These are phyloP conservation scores for Acrocephalus arundinaceus DNA, from an alignment of 2,113 vertebrate species.

Conservation along the genomic window DNA sequence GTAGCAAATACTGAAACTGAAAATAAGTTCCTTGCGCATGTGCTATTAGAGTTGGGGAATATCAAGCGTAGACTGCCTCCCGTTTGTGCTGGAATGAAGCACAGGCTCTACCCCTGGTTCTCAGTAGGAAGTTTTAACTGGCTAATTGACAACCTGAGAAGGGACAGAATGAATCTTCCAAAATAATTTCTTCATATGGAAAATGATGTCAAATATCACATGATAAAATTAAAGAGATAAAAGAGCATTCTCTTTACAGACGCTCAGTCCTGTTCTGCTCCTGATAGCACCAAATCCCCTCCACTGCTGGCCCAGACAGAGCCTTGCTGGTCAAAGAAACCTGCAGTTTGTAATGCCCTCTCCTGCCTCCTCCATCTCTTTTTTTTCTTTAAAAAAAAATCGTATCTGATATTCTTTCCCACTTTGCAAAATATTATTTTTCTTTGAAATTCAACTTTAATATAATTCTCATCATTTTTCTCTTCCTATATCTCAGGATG, in stretches of 20 bases:
- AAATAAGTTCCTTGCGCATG: not conserved
- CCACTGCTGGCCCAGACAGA: not conserved
- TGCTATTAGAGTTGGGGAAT: not conserved
- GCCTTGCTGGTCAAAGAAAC: not conserved
- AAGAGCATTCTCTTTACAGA: not conserved
- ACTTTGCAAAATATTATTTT: not conserved
- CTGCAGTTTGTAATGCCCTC: not conserved
- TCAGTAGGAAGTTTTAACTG: not conserved
- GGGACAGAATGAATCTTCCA: not conserved
- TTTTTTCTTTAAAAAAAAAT: not conserved
- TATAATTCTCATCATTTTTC: not conserved
- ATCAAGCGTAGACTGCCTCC: not conserved
- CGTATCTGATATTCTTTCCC: not conserved
- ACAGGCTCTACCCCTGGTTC: not conserved
- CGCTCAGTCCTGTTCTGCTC: not conserved
- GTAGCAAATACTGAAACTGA: not conserved
- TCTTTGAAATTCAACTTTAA: not conserved
- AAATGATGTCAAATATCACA: not conserved
- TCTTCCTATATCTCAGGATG: not conserved
- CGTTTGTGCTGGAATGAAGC: not conserved
- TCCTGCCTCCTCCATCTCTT: not conserved
- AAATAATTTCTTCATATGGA: not conserved
- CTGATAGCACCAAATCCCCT: not conserved
- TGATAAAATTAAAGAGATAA: not conserved
- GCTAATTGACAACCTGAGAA: not conserved